These are phyloP conservation scores for Pegea sp. DNA, from an alignment of 23 tunicate genomes.

Conservation along the genomic window DNA sequence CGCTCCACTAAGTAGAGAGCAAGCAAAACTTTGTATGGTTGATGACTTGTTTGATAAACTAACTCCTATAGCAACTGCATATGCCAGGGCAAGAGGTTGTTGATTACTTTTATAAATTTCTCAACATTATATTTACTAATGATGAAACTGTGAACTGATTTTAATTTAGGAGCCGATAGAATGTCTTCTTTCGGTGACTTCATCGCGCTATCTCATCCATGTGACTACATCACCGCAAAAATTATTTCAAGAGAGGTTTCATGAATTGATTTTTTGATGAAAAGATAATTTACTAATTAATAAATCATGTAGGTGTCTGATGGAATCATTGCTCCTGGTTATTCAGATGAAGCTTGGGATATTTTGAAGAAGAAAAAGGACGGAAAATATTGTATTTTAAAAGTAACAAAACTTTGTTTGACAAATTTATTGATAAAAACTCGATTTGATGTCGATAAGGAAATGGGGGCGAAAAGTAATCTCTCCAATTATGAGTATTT, in stretches of 20 bases:
- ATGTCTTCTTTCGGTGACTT: slow-evolving; percentile 96
- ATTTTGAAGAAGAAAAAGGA: slow-evolving; percentile 37
- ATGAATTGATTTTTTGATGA: no score
- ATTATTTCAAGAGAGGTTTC: slow-evolving; percentile 79
- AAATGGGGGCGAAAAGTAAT: no score
- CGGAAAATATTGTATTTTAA: slow-evolving; percentile 54
- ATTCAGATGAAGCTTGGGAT: slow-evolving; percentile 24
- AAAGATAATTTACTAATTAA: not conserved
- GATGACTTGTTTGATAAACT: slow-evolving; percentile 28
- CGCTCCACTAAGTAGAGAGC: slow-evolving; percentile 9
- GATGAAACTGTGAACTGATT: no score
- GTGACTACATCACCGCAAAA: slow-evolving; percentile 58
- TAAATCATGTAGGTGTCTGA: slow-evolving; percentile 41
- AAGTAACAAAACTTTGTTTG: no score
- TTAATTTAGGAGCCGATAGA: slow-evolving; percentile 51
- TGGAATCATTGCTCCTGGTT: slow-evolving; percentile 78
- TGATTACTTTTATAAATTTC: not conserved
- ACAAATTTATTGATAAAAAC: no score
- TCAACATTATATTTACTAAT: not conserved
- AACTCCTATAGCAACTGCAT: slow-evolving; percentile 55
- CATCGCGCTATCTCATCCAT: slow-evolving; percentile 54
- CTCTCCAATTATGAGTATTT: no score
- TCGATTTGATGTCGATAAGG: no score
- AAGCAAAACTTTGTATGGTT: slow-evolving; percentile 74
- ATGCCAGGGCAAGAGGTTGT: slow-evolving; percentile 76